Percentiles rank a stretch among this genome's conserved stretches.
Conservation (phyloP, 2,113 vertebrate genomes). For the Telmatochromis brachygnathus region DNA sequence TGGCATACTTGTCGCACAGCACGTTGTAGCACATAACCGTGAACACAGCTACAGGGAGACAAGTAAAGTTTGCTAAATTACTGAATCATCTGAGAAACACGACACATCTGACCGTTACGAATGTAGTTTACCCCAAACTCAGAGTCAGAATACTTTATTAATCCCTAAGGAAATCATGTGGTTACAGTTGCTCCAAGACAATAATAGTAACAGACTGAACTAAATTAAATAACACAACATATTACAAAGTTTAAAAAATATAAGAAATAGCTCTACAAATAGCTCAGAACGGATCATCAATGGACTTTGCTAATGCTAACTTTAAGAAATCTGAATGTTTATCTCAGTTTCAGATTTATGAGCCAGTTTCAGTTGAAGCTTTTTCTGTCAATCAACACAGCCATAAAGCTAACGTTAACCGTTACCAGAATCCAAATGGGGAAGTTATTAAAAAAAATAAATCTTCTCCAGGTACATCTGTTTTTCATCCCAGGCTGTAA, state of each 20-base stretch:
- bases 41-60: slow-evolving; percentile 78
- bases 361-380: background rate
- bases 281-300: background rate
- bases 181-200: background rate
- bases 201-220: background rate
- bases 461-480: background rate
- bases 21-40: slow-evolving; percentile 99
- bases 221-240: background rate
- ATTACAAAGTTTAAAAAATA: background rate
- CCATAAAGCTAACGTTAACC: accelerated
- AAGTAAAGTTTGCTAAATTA: background rate
- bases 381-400: background rate
- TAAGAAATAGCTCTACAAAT: background rate
- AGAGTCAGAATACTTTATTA: background rate
- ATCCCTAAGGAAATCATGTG: background rate
- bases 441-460: background rate
- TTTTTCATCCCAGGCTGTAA: background rate
- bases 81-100: background rate
- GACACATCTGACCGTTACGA: accelerated
- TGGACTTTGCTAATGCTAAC: background rate
- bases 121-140: background rate
- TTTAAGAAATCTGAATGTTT: background rate
- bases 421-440: background rate
- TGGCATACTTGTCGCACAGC: slow-evolving; percentile 97
- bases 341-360: background rate